Evolutionary conservation across 1,140 invertebrate genomes (phyloP), one percentile per base, ranked within the genome.

Genomic region (Thaumetopoea pityocampa): DNA sequence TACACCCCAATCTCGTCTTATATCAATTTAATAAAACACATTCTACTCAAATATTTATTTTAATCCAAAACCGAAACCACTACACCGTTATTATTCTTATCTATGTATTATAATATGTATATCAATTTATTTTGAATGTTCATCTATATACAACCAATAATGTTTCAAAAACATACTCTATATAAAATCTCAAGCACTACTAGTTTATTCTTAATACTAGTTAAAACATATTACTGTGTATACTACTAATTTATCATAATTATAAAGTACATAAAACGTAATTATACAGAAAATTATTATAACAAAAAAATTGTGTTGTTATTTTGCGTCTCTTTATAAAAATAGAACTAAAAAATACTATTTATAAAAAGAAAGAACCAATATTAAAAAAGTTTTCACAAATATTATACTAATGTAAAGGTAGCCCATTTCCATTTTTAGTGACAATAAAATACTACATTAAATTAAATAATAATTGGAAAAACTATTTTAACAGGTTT

Each of bases 41-140:
- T 24, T 30, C 17, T 51, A 52, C 68, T 51, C 46, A 64, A 68
- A 67, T 64, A 45, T 67, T 76, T 76, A 74, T 44, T 76, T 56
- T 45, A 49, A 53, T 61, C 54, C 53, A 73, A 74, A 80, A 76
- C 72, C 68, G 47, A 65, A 77, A 68, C 65, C 68, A 68, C 76
- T 73, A 76, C 69, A 62, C 51, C 48, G 50, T 56, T 54, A 49
- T 46, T 62, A 53, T 26, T 58, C 43, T 53, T 65, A 56, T 40
- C 29, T 51, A 61, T 68, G 63, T 57, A 56, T 60, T 67, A 58
- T 53, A 55, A 30, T 58, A 48, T 57, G 56, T 66, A 65, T 70
- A n/a, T 65, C 66, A 49, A 52, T 67, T 67, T 56, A 28, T 44
- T 35, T n/a, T n/a, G n/a, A 44, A 27, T 34, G 40, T 50, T 35